These are phyloP conservation scores for Phrynosoma platyrhinos DNA, from an alignment of 2,113 vertebrate species.

Conservation along the genomic window DNA sequence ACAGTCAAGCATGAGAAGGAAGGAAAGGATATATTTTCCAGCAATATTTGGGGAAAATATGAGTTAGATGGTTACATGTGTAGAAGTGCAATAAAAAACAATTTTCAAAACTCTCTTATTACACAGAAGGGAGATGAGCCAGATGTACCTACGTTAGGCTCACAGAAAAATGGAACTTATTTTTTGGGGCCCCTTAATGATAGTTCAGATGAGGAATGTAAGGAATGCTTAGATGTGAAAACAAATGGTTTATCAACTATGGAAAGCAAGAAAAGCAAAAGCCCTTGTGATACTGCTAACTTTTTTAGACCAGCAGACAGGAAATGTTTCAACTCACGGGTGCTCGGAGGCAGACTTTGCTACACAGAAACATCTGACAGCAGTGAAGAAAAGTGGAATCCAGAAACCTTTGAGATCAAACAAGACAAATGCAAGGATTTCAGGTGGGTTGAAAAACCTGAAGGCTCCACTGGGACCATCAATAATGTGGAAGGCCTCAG, in stretches of 20 bases:
- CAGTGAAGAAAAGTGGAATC: neutral
- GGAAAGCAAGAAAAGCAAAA: neutral
- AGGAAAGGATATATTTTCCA: neutral
- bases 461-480: neutral
- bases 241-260: neutral
- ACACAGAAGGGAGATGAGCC: constrained; percentile 20
- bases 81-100: neutral
- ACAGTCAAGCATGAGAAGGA: neutral
- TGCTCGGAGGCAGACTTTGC: neutral
- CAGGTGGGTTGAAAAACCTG: neutral
- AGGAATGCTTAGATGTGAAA: constrained; percentile 27
- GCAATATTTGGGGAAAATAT: neutral
- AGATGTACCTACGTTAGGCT: neutral
- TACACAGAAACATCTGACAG: neutral
- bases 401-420: neutral
- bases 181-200: constrained; percentile 47
- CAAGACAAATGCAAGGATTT: neutral
- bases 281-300: neutral
- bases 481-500: neutral
- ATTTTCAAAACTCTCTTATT: neutral
- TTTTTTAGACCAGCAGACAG: constrained; percentile 1
- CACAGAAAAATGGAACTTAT: neutral
- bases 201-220: constrained; percentile 50
- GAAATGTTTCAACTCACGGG: neutral
- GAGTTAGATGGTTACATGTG: neutral